Evolutionary conservation across 2,113 vertebrate genomes (phyloP).

Genomic region (Protobothrops mucrosquamatus): DNA sequence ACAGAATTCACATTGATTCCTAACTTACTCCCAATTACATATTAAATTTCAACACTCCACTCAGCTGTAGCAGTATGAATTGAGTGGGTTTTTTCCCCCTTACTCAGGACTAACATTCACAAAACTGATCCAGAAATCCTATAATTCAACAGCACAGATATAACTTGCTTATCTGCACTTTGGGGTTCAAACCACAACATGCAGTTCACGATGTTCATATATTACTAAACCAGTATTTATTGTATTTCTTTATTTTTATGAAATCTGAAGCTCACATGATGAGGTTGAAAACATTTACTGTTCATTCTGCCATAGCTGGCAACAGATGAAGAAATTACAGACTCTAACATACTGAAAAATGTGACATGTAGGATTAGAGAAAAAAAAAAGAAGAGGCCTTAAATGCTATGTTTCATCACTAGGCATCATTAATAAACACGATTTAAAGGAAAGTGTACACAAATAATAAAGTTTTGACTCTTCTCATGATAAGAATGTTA

Average conservation of each 20-base stretch:
- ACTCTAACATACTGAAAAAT: conserved; percentile 34
- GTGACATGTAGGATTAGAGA: background rate
- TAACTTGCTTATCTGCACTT: background rate
- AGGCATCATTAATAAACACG: conserved; percentile 51
- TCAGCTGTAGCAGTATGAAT: background rate
- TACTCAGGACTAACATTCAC: background rate
- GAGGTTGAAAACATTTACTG: background rate
- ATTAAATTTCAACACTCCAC: background rate
- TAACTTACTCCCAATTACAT: background rate
- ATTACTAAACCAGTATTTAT: background rate
- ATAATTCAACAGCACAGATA: background rate
- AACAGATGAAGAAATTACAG: conserved; percentile 39
- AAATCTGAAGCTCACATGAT: background rate
- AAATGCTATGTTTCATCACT: conserved; percentile 49
- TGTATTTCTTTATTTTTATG: background rate
- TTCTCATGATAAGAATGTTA: conserved; percentile 45
- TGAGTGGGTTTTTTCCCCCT: background rate
- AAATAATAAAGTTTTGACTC: conserved; percentile 56
- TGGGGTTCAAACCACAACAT: background rate
- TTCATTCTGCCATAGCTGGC: background rate
- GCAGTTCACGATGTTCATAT: background rate
- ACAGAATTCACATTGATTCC: background rate
- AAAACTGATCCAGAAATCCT: background rate
- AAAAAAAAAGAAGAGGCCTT: conserved; percentile 27
- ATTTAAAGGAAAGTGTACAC: conserved; percentile 50